Evolutionary conservation across 2,888 invertebrate species (phyloP), one percentile per base, ranked within the genome.

Genomic region (Crocallis elinguaria): DNA sequence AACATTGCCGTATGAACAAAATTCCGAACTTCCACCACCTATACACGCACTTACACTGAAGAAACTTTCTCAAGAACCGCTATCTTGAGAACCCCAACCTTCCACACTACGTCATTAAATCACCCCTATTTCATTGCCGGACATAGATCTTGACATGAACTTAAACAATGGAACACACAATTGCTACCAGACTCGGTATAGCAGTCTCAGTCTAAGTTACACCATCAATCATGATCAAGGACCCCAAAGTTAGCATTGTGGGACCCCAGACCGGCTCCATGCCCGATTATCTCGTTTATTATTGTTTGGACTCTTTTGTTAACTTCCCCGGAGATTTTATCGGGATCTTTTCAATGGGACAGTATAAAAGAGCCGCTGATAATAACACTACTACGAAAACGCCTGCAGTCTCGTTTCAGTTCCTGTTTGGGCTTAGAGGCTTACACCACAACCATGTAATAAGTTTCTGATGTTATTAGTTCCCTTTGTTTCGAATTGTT

Each of bases 271-370:
- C 56, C 33, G 52, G 39, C 44, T 44, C 46, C 39, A 33, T 38
- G 35, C 44, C 54, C 60, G 59, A 62, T 62, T 62, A 60, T 61
- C 64, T 64, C 59, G 59, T 54, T 62, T 59, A 59, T 59, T 66
- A 62, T 62, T 64, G 59, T 62, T 60, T 60, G 59, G 57, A 55
- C 49, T 56, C 66, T 62, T 66, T 66, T 66, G 66, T 66, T 51
- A 62, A 54, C 46, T 59, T 55, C 43, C 55, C 39, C 21, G 35
- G 45, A 50, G 60, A 57, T 64, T 62, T 64, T 60, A 64, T 64
- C 60, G 53, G 35, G 49, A 59, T 57, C 49, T 60, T 62, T 58
- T 56, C 54, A 63, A 54, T 57, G 38, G 51, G 49, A 53, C 36
- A 37, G 33, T 25, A 53, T 53, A 53, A 53, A 52, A 46, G 52